Evolutionary conservation across 2,797 vertebrate genomes (phyloP).

Genomic region (Otolemur crassicaudatus): DNA sequence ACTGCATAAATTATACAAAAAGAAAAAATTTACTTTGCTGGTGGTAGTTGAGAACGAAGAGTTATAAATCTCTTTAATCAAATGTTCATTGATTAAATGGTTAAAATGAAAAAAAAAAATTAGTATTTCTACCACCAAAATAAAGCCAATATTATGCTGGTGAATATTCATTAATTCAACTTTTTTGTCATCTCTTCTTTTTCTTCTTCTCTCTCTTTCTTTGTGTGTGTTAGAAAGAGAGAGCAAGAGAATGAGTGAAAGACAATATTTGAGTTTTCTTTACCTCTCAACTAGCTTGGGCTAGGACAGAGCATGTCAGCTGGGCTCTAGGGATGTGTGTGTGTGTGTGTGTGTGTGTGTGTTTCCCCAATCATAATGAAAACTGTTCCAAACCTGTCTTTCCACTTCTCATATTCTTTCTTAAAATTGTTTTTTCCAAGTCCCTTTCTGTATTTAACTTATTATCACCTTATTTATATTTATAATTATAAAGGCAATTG

Average conservation of each 20-base stretch:
- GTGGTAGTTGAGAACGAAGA: neutral
- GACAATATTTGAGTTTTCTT: neutral
- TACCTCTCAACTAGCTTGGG: neutral
- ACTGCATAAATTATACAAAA: neutral
- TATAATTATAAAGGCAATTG: neutral
- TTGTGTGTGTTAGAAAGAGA: neutral
- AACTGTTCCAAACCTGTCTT: neutral
- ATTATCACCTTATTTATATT: neutral
- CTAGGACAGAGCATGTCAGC: neutral
- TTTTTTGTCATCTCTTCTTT: neutral
- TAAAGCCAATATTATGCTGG: neutral
- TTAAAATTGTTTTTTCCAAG: neutral
- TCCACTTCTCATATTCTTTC: neutral
- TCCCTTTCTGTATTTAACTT: neutral
- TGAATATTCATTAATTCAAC: neutral
- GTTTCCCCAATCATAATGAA: neutral
- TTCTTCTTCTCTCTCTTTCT: neutral
- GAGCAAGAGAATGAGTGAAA: neutral
- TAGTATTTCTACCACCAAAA: neutral
- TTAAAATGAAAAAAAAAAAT: neutral
- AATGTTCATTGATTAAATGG: neutral
- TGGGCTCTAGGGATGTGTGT: neutral
- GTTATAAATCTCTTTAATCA: neutral
- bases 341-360: neutral
- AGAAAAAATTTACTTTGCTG: slow-evolving; percentile 18